Conservation (phyloP, 2,888 invertebrate genomes). For the Barypeithes pellucidus region DNA sequence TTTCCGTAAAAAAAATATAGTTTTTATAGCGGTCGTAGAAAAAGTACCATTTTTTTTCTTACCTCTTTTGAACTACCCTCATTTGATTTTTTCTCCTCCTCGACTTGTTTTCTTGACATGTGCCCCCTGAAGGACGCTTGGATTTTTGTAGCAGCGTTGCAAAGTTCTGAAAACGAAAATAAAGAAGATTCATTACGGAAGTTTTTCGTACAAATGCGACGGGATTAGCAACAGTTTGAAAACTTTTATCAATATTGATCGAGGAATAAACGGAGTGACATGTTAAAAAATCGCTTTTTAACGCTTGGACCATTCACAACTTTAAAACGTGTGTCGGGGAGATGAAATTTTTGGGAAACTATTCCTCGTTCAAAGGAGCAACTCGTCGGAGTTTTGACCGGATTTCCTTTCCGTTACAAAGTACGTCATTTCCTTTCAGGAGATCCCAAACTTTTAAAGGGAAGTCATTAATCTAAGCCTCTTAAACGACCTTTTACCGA, state of each 20-base stretch:
- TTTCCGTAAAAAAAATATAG: too few species aligned
- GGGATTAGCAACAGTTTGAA: neutral
- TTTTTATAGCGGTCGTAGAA: too few species aligned
- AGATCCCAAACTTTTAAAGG: constrained; percentile 5
- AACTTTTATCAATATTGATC: constrained; percentile 18
- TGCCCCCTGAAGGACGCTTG: constrained; percentile 94
- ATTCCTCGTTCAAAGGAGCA: neutral
- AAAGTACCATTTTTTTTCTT: too few species aligned
- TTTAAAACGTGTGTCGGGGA: neutral
- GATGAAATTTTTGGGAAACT: neutral
- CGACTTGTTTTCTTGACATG: constrained; percentile 83
- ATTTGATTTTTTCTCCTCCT: constrained; percentile 53
- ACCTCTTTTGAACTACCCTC: constrained; percentile 52
- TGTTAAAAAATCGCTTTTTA: constrained; percentile 14
- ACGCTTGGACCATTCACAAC: neutral
- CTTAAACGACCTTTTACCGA: constrained; percentile 4
- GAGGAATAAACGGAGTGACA: neutral
- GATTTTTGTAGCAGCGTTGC: constrained; percentile 90
- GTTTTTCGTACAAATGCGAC: constrained; percentile 16
- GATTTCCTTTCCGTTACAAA: constrained; percentile 10
- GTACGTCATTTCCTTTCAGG: constrained; percentile 5
- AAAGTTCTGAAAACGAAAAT: constrained; percentile 76
- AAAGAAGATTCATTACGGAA: constrained; percentile 35
- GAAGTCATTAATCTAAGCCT: constrained; percentile 18
- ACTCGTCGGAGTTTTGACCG: neutral